Evolutionary conservation across 2,797 vertebrate genomes (phyloP), one percentile per base, ranked within the genome.

Genomic region (Chloroceryle inda): DNA sequence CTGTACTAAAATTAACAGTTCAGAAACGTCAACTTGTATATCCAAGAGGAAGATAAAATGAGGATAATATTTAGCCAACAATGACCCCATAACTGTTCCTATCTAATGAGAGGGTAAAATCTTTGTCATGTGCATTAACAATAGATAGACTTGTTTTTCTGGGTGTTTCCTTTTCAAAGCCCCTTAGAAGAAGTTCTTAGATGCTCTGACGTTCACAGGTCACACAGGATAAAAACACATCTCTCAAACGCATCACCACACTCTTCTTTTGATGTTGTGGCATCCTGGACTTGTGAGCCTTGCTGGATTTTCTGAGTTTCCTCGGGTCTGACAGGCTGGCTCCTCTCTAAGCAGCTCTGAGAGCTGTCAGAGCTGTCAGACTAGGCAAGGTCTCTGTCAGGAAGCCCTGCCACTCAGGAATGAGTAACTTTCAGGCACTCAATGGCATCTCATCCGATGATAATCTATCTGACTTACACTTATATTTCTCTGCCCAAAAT

Each of bases 21-120:
- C 76, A 52, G 63, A 95, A 92, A 79, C 76, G 52, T 88, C 77
- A 88, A 56, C 31, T 49, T 88, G 44, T 78, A 75, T 86, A 73
- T 74, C 44, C 33, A 78, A 63, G 29, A 94, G 8, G 21, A 84
- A 67, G 50, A 84, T 79, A 82, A 94, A 88, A 79, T 47, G 4
- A 76, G 63, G 55, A 24, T 88, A 95, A 91, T 87, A 71, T 90
- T 94, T 92, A 94, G n/a, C 19, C 84, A 88, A 55, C 53, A 77
- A 55, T 93, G 66, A 78, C 80, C 88, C 37, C n/a, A 72, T 92
- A 86, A 75, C 64, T 59, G 62, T 66, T 88, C 40, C 40, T 83
- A 69, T 22, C 20, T 75, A 95, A 95, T 11, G 24, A 85, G 56
- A 93, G 13, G 11, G 37, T 85, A 84, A 79, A 88, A 85, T 77